phyloP scores from a whole-genome alignment of 2,113 vertebrate genomes.

The Catharus bicknelli region DNA sequence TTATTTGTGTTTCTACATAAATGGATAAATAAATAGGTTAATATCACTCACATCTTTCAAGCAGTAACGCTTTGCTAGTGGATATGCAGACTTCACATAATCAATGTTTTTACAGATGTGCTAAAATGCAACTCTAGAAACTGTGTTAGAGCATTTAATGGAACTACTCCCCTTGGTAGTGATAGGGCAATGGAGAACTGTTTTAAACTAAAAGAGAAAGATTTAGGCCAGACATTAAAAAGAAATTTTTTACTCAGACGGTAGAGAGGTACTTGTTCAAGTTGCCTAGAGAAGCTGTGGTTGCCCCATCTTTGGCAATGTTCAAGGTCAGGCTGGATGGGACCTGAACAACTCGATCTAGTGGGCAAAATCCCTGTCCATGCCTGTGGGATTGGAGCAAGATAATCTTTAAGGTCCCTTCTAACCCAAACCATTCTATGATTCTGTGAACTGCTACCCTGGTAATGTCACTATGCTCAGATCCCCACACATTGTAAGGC shows the following conservation, averaged over 20 bases:
- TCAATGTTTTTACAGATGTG: not conserved
- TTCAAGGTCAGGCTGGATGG: not conserved
- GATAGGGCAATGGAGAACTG: accelerated
- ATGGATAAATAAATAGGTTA: not conserved
- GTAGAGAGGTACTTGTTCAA: not conserved
- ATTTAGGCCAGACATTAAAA: not conserved
- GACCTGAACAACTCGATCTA: not conserved
- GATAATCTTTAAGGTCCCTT: not conserved
- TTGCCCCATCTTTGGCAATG: not conserved
- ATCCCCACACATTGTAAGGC: accelerated
- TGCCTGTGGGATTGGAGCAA: accelerated
- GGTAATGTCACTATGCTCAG: too few species aligned
- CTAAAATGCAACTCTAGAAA: not conserved
- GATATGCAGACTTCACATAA: not conserved
- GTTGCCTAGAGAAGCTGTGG: not conserved
- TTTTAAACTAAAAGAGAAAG: not conserved
- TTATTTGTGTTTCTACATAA: not conserved
- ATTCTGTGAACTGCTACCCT: not conserved
- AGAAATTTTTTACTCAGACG: not conserved
- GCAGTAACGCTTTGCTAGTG: not conserved
- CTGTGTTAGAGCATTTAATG: not conserved
- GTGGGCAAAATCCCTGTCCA: not conserved
- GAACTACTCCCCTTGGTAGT: not conserved
- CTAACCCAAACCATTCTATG: not conserved
- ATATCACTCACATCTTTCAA: not conserved